Conservation (phyloP, 64 coral and sea anemone genomes). For the Catalaphyllia jardinei region DNA sequence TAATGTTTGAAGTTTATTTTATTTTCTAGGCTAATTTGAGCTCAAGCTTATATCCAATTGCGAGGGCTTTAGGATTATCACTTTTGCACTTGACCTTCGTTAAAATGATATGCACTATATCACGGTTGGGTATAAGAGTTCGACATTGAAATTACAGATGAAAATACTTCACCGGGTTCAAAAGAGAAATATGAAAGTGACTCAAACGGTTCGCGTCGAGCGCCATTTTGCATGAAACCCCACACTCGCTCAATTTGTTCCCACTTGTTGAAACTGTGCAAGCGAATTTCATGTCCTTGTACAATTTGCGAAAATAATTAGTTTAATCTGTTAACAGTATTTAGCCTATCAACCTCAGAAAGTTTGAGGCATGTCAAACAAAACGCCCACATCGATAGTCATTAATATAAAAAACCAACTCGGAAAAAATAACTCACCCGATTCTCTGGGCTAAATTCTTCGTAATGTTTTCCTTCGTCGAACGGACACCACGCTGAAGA, state of each 20-base stretch:
- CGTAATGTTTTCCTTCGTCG: slow-evolving; percentile 66
- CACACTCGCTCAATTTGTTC: not conserved
- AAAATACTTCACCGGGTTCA: not conserved
- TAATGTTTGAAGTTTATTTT: not conserved
- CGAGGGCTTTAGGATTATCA: slow-evolving; percentile 31
- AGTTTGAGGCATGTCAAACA: not conserved
- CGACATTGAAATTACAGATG: not conserved
- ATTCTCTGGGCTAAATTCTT: slow-evolving; percentile 64
- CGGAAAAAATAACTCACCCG: slow-evolving; percentile 55
- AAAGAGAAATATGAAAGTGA: not conserved
- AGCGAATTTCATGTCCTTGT: not conserved
- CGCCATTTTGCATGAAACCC: slow-evolving; percentile 29
- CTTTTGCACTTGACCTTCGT: slow-evolving; percentile 33
- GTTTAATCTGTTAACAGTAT: slow-evolving; percentile 60
- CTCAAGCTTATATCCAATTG: not conserved
- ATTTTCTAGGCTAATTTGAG: not conserved
- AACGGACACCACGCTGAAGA: slow-evolving; percentile 57
- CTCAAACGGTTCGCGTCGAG: not conserved
- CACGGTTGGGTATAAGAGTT: not conserved
- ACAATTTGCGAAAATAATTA: slow-evolving; percentile 55
- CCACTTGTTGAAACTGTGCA: not conserved
- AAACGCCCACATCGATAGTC: slow-evolving; percentile 9
- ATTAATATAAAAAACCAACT: slow-evolving; percentile 8
- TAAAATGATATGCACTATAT: not conserved
- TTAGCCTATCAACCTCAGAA: slow-evolving; percentile 44